A percentile compares a stretch with the other conserved stretches of the same genome.
Evolutionary conservation across 1,140 invertebrate genomes (phyloP).

Genomic region (Lasioglossum albipes): DNA sequence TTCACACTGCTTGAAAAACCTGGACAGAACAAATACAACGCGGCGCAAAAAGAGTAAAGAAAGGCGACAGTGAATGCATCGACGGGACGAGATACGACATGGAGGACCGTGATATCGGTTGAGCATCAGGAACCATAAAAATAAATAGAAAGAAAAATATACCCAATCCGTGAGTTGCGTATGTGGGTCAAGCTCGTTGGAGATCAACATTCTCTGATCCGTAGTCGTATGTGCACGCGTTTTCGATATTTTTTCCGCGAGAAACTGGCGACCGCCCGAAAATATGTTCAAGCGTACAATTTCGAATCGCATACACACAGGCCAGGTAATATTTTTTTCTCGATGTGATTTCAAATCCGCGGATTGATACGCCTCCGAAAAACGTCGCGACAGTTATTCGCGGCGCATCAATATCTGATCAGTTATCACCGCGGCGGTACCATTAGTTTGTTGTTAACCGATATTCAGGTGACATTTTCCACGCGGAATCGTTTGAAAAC

Average conservation of each 20-base stretch:
- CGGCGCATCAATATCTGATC: neutral
- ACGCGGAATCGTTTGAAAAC: neutral
- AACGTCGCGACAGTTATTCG: conserved; percentile 7
- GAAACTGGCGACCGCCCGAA: conserved; percentile 1
- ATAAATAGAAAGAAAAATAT: conserved; percentile 59
- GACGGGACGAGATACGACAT: conserved; percentile 7
- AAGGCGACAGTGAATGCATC: neutral
- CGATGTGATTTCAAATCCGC: conserved; percentile 18
- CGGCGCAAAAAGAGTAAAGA: neutral
- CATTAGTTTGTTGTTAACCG: neutral
- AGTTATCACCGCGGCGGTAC: neutral
- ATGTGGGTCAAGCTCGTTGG: conserved; percentile 55
- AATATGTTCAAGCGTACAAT: conserved; percentile 6
- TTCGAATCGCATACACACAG: neutral
- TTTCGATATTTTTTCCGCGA: conserved; percentile 48
- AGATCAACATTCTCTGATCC: conserved; percentile 28
- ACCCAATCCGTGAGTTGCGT: conserved; percentile 20
- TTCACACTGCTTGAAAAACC: too few relatives aligned
- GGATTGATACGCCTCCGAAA: neutral
- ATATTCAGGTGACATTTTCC: neutral
- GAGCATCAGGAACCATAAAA: conserved; percentile 35
- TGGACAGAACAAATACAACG: conserved; percentile 4
- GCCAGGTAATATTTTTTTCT: neutral
- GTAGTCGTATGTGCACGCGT: conserved; percentile 20
- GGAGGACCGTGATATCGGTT: conserved; percentile 44